Evolutionary conservation across 1,140 invertebrate species (phyloP).

Genomic region (Vollenhovia emeryi): DNA sequence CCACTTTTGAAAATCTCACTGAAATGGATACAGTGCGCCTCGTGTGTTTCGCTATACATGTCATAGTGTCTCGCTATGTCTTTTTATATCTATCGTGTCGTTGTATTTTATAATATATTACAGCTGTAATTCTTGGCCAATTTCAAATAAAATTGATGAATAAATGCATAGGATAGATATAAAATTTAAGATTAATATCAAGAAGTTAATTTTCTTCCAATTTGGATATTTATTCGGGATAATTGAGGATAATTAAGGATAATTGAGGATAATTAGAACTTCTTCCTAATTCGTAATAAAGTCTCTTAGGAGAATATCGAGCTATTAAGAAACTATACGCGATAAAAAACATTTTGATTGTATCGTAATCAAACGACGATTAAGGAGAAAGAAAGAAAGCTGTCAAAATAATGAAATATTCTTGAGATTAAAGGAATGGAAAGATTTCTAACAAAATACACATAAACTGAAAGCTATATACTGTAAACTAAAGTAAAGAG

Average conservation of each 20-base stretch:
- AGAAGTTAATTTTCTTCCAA: background rate
- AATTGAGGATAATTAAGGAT: no score
- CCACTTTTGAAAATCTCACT: constrained; percentile 16
- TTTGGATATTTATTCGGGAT: background rate
- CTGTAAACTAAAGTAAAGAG: constrained; percentile 2
- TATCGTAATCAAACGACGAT: background rate
- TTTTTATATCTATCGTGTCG: background rate
- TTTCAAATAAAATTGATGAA: background rate
- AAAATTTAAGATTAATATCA: background rate
- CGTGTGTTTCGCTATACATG: background rate
- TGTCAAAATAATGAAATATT: background rate
- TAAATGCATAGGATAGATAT: background rate
- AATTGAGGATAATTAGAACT: no score
- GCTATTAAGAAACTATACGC: background rate
- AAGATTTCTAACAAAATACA: background rate
- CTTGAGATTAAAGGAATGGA: background rate
- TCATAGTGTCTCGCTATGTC: background rate
- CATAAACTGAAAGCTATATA: constrained; percentile 15
- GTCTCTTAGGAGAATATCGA: background rate
- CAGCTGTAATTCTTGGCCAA: background rate
- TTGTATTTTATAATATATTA: background rate
- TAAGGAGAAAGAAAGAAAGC: background rate
- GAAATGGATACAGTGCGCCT: background rate
- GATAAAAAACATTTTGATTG: background rate
- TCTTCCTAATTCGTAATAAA: background rate